Evolutionary conservation across 2,888 invertebrate genomes (phyloP), one percentile per base, ranked within the genome.

Genomic region (Drosophila buzzatii): DNA sequence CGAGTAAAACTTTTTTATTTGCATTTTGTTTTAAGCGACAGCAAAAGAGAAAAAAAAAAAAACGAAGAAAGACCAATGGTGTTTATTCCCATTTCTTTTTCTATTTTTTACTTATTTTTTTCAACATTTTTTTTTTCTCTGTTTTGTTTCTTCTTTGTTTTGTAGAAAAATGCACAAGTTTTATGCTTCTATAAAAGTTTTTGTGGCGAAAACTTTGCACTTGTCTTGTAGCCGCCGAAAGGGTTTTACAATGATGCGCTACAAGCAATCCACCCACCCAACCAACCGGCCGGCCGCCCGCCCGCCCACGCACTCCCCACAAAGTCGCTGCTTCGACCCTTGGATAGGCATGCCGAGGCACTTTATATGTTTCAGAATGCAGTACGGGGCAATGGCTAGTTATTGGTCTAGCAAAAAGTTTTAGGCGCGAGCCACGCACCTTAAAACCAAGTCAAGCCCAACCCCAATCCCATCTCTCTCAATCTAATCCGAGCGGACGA

Each of bases 221-320:
- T 85, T 86, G 89, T 89, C 82, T 89, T 89, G 87, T 79, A 74
- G 82, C 68, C 71, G 85, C 90, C 88, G 85, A 87, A 89, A 89
- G 90, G 90, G 85, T 84, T 85, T 87, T 89, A 89, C 84, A 85
- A 89, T 89, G 89, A 86, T 86, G 89, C 87, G 78, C 84, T 82
- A 68, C 73, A 69, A 81, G 86, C 60, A 61, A 45, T 45, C 23
- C 44, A 12, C 37, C 37, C 37, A 6, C 16, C 37, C 33, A 0
- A 4, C 7, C 33, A 1, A 2, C 23, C 23, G 23, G 3, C 23
- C 23, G 23, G 3, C 5, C 27, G 3, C 4, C 27, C 35, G 35
- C 18, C 18, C 42, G 64, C n/a, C 37, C 44, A 3, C 20, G 35
- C 35, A 41, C 18, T 10, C 33, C 27, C 2, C 9, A 20, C 23